Evolutionary conservation across 2,797 vertebrate genomes (phyloP), one percentile per base, ranked within the genome.

Genomic region (Dendrocincla tyrannina): DNA sequence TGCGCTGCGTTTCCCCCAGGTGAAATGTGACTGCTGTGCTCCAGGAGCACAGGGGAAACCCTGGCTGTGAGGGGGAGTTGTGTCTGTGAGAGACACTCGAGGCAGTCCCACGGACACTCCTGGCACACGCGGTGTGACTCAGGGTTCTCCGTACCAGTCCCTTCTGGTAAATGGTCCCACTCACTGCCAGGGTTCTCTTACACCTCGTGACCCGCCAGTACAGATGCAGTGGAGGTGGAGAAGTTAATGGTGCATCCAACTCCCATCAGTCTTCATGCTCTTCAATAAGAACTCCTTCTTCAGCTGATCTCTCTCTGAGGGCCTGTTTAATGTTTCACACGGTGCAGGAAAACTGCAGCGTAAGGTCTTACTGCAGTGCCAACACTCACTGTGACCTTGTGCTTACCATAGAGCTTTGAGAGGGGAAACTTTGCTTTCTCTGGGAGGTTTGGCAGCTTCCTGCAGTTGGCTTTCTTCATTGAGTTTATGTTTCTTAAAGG

Each of bases 141-240:
- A 10, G 17, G 18, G 25, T 50, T 83, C 63, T 62, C 46, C 37
- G 13, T 46, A 25, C 55, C 46, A 2, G 0, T 16, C 1, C 0
- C 17, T 15, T 82, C 49, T 24, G 14, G 41, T 62, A 42, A 49
- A 66, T 53, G 56, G n/a, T 59, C 39, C 60, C 11, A 9, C 11
- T 49, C 74, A 67, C 63, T 69, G 68, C 13, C 50, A 32, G 25
- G 28, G 22, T 72, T 60, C 82, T 67, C 20, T 46, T 39, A 8
- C 3, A 3, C 27, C 18, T 2, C 12, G 2, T 7, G 15, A 17
- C 49, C 67, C 49, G 11, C 49, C 77, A 17, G 3, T 4, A 2
- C 17, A 44, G 67, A 33, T n/a, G 5, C 4, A 18, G n/a, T 0
- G 1, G 46, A 59, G 41, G 28, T 28, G 27, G 44, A 58, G 50